phyloP scores from a whole-genome alignment of 2,113 vertebrate genomes.

The Peucedramus taeniatus region DNA sequence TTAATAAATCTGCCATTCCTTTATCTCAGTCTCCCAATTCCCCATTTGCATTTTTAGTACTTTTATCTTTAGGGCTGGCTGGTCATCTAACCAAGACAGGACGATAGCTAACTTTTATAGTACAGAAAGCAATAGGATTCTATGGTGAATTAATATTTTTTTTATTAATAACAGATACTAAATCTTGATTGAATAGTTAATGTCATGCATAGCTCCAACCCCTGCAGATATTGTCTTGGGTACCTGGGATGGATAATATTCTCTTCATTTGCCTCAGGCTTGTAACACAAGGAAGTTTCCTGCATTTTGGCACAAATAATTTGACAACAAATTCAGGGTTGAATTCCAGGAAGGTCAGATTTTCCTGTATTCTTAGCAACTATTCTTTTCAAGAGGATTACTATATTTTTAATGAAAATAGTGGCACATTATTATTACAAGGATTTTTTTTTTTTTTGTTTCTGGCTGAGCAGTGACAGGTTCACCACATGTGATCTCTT shows the following conservation, averaged over 20 bases:
- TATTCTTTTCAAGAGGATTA: background rate
- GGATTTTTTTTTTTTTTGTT: background rate
- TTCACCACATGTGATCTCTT: background rate
- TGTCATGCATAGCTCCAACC: background rate
- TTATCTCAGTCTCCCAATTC: background rate
- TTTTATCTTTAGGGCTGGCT: constrained; percentile 43
- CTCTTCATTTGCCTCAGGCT: background rate
- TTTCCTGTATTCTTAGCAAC: background rate
- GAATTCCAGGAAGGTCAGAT: background rate
- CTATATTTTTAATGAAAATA: background rate
- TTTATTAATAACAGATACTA: background rate
- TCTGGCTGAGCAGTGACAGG: background rate
- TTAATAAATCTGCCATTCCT: constrained; percentile 55
- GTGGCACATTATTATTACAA: background rate
- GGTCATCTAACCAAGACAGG: constrained; percentile 27
- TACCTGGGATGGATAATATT: background rate
- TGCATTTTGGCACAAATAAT: background rate
- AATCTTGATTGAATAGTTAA: constrained; percentile 3
- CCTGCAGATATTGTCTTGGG: background rate
- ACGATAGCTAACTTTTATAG: background rate
- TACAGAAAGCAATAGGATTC: constrained; percentile 3
- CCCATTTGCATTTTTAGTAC: constrained; percentile 38
- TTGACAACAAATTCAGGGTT: background rate
- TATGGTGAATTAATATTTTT: background rate
- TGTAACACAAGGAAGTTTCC: background rate